Evolutionary conservation across 1,140 invertebrate genomes (phyloP).

Genomic region (Macrocentrus cingulum): DNA sequence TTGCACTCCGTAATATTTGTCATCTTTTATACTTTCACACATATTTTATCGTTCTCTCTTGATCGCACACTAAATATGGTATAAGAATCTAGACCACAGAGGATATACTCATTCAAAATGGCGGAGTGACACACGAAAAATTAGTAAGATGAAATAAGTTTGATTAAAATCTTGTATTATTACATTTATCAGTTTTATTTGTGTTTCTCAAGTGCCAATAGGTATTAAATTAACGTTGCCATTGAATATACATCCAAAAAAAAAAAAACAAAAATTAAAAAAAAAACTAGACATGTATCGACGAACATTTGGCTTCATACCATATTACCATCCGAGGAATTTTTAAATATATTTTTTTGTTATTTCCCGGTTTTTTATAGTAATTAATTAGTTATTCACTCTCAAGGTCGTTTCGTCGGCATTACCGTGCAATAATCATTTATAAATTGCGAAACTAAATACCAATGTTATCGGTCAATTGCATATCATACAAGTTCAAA

Average conservation of each 20-base stretch:
- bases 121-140: too few relatives aligned
- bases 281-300: not conserved
- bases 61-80: not conserved
- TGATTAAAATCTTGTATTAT: slow-evolving; percentile 21
- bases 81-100: too few relatives aligned
- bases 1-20: not conserved
- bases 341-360: not conserved
- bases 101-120: too few relatives aligned
- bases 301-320: slow-evolving; percentile 15
- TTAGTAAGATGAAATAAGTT: slow-evolving; percentile 19
- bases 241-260: slow-evolving; percentile 8
- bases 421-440: too few relatives aligned
- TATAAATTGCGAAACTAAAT: too few relatives aligned
- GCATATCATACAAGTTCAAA: too few relatives aligned
- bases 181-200: slow-evolving; percentile 16
- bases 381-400: too few relatives aligned
- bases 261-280: not conserved
- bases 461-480: too few relatives aligned
- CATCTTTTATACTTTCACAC: not conserved
- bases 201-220: slow-evolving; percentile 1
- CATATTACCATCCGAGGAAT: not conserved
- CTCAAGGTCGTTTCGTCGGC: too few relatives aligned
- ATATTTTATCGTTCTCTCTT: slow-evolving; percentile 1
- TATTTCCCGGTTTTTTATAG: not conserved
- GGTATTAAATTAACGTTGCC: not conserved